Base-by-base conservation (phyloP, 1,140 invertebrate species). In the Drosophila saltans region DNA sequence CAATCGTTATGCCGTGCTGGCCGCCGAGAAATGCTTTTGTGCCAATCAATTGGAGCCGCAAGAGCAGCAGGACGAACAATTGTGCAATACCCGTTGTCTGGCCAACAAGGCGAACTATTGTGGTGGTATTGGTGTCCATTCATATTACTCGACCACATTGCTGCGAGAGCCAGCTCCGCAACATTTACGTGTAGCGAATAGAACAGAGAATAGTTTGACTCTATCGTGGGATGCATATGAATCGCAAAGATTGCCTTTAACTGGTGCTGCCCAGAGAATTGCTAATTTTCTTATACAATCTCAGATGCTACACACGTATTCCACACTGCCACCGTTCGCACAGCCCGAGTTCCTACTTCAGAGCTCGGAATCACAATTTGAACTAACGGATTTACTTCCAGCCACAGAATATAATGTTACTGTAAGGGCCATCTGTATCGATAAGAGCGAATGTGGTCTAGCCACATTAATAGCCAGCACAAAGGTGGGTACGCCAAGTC, bases 361-460 rank as follows among this genome's bases (percentile, higher is more conserved):
- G 39, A 94, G 93, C 75, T 91, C 81, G 5, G 94, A 93, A 48
- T 85, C 92, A 1, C 80, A 92, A 11, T 92, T 93, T 10, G 93
- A 94, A 63, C 78, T 96, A 0, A 93, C 93, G 59, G 95, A 94
- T 71, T 91, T 97, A 2, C 94, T 95, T 62, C 95, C 96, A 1
- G 96, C 95, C 6, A 96, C 96, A 1, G 92, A 93, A 11, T 97
- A 97, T 80, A 95, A 95, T 64, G 93, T 97, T 8, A 94, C 94
- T 39, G 93, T 97, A 1, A 92, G 93, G 30, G 96, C 96, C 1
- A 92, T 93, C 2, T 96, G 95, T 73, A 91, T 79, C 52, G 93
- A 68, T n/a, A 10, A 80, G 28, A 48, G 94, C 1, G 92, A 93
- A 43, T 96, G 96, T 28, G 92, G 94, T 1, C 92, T 94, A 39